Conservation (phyloP, 2,888 invertebrate species). For the Andrena hattorfiana region DNA sequence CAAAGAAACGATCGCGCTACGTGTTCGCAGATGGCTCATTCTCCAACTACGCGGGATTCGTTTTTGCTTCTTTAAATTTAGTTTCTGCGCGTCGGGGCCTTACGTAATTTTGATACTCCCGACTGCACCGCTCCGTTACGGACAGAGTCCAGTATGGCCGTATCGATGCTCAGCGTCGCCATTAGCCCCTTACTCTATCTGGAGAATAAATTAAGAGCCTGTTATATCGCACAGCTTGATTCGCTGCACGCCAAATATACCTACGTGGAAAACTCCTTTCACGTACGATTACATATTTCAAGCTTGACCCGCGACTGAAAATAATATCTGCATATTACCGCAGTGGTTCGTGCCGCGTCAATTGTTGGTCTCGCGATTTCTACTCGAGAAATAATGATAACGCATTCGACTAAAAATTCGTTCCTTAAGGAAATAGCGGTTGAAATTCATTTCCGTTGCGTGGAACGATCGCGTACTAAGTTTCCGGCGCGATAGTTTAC, state of each 20-base stretch:
- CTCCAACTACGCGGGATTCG: constrained; percentile 41
- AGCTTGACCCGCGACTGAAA: constrained; percentile 34
- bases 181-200: constrained; percentile 15
- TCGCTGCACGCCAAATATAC: not conserved
- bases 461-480: not conserved
- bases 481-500: not conserved
- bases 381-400: not conserved
- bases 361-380: not conserved
- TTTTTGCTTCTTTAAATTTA: constrained; percentile 59
- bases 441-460: not conserved
- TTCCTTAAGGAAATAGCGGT: not conserved
- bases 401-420: too few relatives aligned
- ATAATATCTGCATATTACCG: constrained; percentile 21
- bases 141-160: constrained; percentile 2
- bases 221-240: not conserved
- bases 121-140: constrained; percentile 11
- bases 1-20: constrained; percentile 27
- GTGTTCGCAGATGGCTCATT: constrained; percentile 47
- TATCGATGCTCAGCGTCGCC: not conserved
- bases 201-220: constrained; percentile 34
- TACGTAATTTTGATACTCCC: constrained; percentile 58
- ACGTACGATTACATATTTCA: constrained; percentile 23
- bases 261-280: constrained; percentile 26
- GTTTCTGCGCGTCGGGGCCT: constrained; percentile 41
- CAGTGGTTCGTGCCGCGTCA: not conserved